Evolutionary conservation across 1,140 invertebrate species (phyloP), one percentile per base, ranked within the genome.

Genomic region (Neelides sp.): DNA sequence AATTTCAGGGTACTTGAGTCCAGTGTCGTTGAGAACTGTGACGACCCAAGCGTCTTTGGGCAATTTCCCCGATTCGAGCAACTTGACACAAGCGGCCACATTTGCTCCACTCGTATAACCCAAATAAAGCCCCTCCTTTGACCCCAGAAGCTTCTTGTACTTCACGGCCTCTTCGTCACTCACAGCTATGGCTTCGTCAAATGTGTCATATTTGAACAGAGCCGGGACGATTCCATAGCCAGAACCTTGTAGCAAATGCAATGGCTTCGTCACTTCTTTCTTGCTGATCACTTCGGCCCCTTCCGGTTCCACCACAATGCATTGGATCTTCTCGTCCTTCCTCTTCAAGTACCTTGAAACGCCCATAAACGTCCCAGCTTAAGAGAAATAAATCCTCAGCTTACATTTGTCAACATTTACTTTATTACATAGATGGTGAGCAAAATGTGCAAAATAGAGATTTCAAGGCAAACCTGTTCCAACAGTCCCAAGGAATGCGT

Each of bases 401-500:
- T n/a, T n/a, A n/a, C n/a, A n/a, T n/a, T n/a, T n/a, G n/a, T n/a
- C n/a, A n/a, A n/a, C n/a, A n/a, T n/a, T n/a, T n/a, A n/a, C n/a
- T n/a, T n/a, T n/a, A n/a, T n/a, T n/a, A n/a, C n/a, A n/a, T n/a
- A n/a, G n/a, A n/a, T n/a, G n/a, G n/a, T n/a, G n/a, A n/a, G n/a
- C n/a, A n/a, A n/a, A n/a, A n/a, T n/a, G n/a, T n/a, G n/a, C n/a
- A n/a, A n/a, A n/a, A n/a, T n/a, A n/a, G n/a, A n/a, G n/a, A n/a
- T n/a, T n/a, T n/a, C n/a, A n/a, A n/a, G n/a, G n/a, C n/a, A n/a
- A n/a, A n/a, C n/a, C n/a, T 4, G 63, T 64, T 10, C 63, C 63
- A n/a, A 62, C 55, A 3, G 54, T 56, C 13, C 52, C 50, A 23
- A 64, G 26, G 19, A 61, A 63, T 8, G 57, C 59, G 37, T 64